Conservation (phyloP, 2,888 invertebrate species). For the Mesorhabditis spiculigera region DNA sequence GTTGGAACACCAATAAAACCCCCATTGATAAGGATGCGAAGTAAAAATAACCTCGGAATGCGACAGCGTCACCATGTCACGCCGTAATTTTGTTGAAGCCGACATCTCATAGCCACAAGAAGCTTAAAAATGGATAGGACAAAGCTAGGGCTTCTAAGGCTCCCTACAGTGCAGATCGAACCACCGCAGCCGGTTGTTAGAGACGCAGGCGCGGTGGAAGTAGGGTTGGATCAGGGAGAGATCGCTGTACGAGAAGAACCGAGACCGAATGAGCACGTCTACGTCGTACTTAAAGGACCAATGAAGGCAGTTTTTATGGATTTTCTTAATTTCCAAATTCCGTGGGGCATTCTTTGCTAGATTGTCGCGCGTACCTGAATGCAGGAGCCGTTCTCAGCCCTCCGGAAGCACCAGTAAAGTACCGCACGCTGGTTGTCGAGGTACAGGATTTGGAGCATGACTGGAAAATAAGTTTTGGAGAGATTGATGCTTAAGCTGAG, state of each 20-base stretch:
- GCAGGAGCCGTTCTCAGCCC: slow-evolving; percentile 27
- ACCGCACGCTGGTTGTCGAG: slow-evolving; percentile 41
- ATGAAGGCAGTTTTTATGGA: too few species aligned
- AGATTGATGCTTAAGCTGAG: not conserved
- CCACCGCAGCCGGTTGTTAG: slow-evolving; percentile 34
- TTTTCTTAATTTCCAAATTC: too few species aligned
- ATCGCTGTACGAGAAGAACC: slow-evolving; percentile 39
- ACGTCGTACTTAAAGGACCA: not conserved
- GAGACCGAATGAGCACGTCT: slow-evolving; percentile 12
- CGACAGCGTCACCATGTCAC: slow-evolving; percentile 38
- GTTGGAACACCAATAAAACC: too few species aligned
- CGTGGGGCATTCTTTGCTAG: not conserved
- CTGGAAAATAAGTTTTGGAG: slow-evolving; percentile 17
- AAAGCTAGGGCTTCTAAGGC: not conserved
- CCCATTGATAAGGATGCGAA: not conserved
- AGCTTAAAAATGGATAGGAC: slow-evolving; percentile 20
- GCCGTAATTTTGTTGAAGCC: slow-evolving; percentile 28
- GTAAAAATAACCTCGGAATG: slow-evolving; percentile 24
- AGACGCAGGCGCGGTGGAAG: slow-evolving; percentile 36
- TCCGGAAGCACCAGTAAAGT: slow-evolving; percentile 37
- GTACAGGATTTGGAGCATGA: slow-evolving; percentile 34
- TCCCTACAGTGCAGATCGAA: slow-evolving; percentile 41
- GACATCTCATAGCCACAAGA: slow-evolving; percentile 37
- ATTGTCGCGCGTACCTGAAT: not conserved
- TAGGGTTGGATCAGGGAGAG: slow-evolving; percentile 36